phyloP scores from a whole-genome alignment of 92 coral and sea anemone genomes.

The Montipora capitata region DNA sequence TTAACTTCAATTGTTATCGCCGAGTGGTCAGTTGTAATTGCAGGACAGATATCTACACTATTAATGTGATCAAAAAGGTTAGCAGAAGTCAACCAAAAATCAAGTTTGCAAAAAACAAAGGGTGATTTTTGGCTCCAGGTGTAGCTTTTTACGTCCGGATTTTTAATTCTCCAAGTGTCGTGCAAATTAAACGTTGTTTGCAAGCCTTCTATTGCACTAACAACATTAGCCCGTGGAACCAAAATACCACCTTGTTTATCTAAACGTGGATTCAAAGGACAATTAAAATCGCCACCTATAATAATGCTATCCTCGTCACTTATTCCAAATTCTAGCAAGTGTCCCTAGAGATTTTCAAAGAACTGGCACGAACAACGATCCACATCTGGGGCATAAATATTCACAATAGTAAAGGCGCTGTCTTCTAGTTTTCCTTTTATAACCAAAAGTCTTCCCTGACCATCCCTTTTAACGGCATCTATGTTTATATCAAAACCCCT shows the following conservation, averaged over 20 bases:
- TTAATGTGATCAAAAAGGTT: no score
- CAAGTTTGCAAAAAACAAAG: conserved; percentile 13
- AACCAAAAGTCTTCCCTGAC: no score
- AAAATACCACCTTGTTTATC: no score
- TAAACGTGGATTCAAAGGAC: no score
- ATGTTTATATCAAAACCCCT: no score
- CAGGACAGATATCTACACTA: no score
- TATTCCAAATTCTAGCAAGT: not conserved
- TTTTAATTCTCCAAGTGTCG: conserved; percentile 5
- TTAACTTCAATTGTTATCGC: no score
- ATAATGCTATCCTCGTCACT: not conserved
- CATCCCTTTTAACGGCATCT: no score
- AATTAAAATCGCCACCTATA: conserved; percentile 2
- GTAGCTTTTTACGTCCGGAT: not conserved
- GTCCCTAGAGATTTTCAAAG: not conserved
- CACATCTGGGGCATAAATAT: not conserved
- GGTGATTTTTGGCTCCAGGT: conserved; percentile 26
- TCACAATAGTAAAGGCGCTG: not conserved
- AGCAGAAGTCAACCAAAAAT: not conserved
- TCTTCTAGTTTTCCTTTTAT: not conserved
- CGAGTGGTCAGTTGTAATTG: no score
- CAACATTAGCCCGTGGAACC: not conserved
- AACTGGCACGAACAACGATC: not conserved
- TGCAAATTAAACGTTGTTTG: conserved; percentile 8
- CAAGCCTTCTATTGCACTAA: not conserved